A percentile compares a stretch with the other conserved stretches of the same genome.
Evolutionary conservation across 2,113 vertebrate genomes (phyloP).

Genomic region (Puffinus mauretanicus): DNA sequence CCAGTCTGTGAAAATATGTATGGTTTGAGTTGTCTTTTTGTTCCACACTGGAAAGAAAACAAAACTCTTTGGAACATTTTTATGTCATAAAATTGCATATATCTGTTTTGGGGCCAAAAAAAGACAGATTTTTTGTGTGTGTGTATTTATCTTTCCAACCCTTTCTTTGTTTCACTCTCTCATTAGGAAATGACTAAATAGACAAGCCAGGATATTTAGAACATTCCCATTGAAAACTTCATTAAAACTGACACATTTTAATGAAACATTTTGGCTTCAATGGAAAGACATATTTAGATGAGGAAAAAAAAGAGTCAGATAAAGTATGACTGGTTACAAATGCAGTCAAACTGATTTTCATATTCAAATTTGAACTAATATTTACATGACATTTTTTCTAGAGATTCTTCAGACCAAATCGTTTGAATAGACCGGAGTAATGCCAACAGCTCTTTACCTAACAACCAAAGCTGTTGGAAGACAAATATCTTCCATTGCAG

Average conservation of each 20-base stretch:
- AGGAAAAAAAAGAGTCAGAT: background rate
- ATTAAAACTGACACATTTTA: constrained; percentile 48
- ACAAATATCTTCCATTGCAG: background rate
- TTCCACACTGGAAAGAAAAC: background rate
- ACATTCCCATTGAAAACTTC: constrained; percentile 33
- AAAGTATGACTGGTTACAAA: background rate
- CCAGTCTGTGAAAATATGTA: background rate
- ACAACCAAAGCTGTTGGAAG: background rate
- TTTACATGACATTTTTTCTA: background rate
- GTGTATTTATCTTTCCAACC: background rate
- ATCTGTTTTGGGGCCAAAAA: background rate
- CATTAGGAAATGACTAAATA: constrained; percentile 44
- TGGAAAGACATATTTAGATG: constrained; percentile 47
- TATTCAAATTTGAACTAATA: background rate
- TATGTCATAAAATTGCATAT: background rate
- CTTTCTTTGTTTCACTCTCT: constrained; percentile 23
- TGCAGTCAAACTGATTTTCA: background rate
- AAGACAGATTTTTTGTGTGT: background rate
- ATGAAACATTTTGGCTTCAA: constrained; percentile 42
- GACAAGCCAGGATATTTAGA: constrained; percentile 45
- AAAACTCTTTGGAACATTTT: background rate
- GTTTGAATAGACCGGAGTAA: background rate
- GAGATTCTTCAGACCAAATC: background rate
- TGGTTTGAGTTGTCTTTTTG: background rate
- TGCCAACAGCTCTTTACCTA: background rate